Percentiles rank a stretch among this genome's conserved stretches.
Evolutionary conservation across 2,797 vertebrate species (phyloP).

Genomic region (Synanceia verrucosa): DNA sequence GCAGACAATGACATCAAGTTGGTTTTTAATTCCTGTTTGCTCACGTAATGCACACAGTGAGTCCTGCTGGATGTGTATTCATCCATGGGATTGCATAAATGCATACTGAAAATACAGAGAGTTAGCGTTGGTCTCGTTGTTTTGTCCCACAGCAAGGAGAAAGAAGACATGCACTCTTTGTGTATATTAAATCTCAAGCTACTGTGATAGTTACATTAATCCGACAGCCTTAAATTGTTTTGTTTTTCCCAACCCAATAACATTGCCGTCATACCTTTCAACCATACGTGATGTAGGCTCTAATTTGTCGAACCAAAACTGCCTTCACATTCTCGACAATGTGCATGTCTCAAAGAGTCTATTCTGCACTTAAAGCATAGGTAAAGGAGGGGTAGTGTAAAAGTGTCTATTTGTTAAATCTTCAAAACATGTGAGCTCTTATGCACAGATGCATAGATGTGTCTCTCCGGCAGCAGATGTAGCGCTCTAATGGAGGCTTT

Average conservation of each 20-base stretch:
- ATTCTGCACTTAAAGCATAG: neutral
- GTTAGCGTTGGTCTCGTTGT: neutral
- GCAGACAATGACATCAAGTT: neutral
- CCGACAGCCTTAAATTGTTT: neutral
- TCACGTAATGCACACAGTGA: neutral
- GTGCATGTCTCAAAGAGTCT: neutral
- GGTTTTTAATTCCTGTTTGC: neutral
- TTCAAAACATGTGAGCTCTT: neutral
- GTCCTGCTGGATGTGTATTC: neutral
- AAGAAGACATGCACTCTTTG: neutral
- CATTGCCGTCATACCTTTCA: neutral
- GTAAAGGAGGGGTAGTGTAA: neutral
- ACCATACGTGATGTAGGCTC: neutral
- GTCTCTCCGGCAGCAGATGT: neutral
- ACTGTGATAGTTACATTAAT: neutral
- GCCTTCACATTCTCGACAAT: neutral
- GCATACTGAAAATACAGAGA: neutral
- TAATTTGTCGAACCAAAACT: neutral
- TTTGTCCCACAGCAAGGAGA: no score
- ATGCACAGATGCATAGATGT: neutral
- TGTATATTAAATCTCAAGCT: neutral
- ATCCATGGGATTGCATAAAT: neutral
- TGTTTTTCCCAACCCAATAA: neutral
- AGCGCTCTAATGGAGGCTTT: conserved; percentile 6
- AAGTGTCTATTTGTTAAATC: neutral